phyloP scores from a whole-genome alignment of 2,888 invertebrate genomes.

The Lithophane semibrunnea region DNA sequence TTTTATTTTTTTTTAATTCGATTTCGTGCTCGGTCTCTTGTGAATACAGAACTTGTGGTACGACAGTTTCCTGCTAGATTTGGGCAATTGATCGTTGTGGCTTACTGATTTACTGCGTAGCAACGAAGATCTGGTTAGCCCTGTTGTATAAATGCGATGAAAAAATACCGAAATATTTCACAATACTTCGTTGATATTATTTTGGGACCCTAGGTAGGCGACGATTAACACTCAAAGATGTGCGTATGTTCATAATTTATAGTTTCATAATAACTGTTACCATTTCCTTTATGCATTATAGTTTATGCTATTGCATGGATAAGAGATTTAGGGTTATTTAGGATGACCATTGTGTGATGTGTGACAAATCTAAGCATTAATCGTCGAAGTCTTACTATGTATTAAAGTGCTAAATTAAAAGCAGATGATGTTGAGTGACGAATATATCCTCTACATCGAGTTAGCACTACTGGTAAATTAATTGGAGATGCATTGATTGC shows the following conservation, averaged over 20 bases:
- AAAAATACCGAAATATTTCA: not conserved
- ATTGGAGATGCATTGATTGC: constrained; percentile 40
- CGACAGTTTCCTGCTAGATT: not conserved
- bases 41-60: not conserved
- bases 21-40: not conserved
- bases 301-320: not conserved
- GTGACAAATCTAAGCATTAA: not conserved
- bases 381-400: not conserved
- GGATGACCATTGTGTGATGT: not conserved
- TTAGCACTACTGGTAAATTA: constrained; percentile 26
- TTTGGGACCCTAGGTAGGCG: too few relatives aligned
- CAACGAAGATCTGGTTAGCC: not conserved
- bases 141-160: not conserved
- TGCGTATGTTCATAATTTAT: not conserved
- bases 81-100: not conserved
- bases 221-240: not conserved
- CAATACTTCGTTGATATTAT: too few relatives aligned
- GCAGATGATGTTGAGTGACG: not conserved
- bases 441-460: constrained; percentile 11
- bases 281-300: not conserved
- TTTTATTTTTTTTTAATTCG: too few relatives aligned
- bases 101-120: not conserved
- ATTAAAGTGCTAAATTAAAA: not conserved
- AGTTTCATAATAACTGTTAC: not conserved
- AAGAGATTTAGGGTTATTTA: too few relatives aligned